A percentile compares a stretch with the other conserved stretches of the same genome.
Conservation (phyloP, 2,797 vertebrate species). For the Smutsia gigantea region DNA sequence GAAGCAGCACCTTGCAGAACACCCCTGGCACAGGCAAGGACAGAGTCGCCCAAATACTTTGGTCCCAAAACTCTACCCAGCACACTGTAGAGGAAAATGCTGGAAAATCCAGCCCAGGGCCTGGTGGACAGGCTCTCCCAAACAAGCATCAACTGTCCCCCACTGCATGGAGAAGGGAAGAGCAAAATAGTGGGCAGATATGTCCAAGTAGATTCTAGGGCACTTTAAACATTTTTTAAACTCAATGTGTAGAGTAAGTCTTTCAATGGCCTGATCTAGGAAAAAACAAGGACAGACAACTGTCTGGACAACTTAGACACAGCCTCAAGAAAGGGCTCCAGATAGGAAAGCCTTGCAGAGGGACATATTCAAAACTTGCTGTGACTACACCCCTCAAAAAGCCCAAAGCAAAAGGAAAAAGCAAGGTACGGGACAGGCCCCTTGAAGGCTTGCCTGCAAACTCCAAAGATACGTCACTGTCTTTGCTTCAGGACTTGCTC, state of each 20-base stretch:
- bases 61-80: not conserved
- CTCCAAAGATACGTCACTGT: not conserved
- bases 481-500: no score
- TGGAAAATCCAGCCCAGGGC: not conserved
- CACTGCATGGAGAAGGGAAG: not conserved
- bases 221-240: not conserved
- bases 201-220: not conserved
- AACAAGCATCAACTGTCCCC: accelerated
- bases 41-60: not conserved
- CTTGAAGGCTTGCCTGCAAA: not conserved
- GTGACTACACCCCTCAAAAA: not conserved
- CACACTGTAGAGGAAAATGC: not conserved
- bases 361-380: not conserved
- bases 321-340: not conserved
- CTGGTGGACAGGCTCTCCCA: not conserved
- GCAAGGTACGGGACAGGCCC: not conserved
- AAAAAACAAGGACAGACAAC: not conserved
- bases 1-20: not conserved
- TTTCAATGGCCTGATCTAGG: not conserved
- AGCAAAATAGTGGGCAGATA: not conserved
- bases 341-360: not conserved
- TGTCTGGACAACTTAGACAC: not conserved
- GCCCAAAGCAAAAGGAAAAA: not conserved
- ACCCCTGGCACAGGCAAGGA: not conserved
- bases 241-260: not conserved